Evolutionary conservation across 2,113 vertebrate species (phyloP), one percentile per base, ranked within the genome.

Genomic region (Naja naja): DNA sequence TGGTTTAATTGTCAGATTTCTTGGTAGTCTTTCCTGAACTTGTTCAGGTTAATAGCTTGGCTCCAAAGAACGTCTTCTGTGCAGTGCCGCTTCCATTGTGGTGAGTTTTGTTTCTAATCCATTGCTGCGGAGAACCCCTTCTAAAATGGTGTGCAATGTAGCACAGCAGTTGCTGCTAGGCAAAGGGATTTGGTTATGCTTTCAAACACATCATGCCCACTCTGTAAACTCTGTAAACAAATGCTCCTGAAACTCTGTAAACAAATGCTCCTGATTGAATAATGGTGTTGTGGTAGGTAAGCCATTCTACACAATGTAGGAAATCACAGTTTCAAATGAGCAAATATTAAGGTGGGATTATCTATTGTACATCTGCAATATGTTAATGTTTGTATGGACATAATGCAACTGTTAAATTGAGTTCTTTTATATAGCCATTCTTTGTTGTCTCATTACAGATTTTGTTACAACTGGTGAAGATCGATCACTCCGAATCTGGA

Each of bases 401-500:
- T 81, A 60, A 27, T 54, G 53, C 39, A 23, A 22, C 22, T 49
- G 22, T 53, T 0, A 0, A 0, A 7, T 25, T 12, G 89, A 7
- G 27, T 88, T 11, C 9, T 39, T 85, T 92, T 93, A 81, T 90
- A 88, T 87, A 52, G 60, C 56, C 58, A 23, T 64, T 7, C 0
- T 74, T 0, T 69, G 1, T 55, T 90, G 91, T 91, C 89, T 74
- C 25, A 91, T 95, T 97, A 94, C 96, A 99, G 99, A 98, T 98
- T 99, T 99, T 96, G 93, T 99, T 56, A 99, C 98, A 94, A 99
- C 99, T 25, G 99, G 98, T 95, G 99, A 99, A 95, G 99, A 99
- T 95, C 97, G 99, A 95, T 98, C 98, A 45, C 93, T 99, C 64
- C 98, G 99, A 96, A 98, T 99, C 95, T 99, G 99, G 99, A 99